Evolutionary conservation across 1,140 invertebrate genomes (phyloP), one percentile per base, ranked within the genome.

Genomic region (Drosophila miranda): DNA sequence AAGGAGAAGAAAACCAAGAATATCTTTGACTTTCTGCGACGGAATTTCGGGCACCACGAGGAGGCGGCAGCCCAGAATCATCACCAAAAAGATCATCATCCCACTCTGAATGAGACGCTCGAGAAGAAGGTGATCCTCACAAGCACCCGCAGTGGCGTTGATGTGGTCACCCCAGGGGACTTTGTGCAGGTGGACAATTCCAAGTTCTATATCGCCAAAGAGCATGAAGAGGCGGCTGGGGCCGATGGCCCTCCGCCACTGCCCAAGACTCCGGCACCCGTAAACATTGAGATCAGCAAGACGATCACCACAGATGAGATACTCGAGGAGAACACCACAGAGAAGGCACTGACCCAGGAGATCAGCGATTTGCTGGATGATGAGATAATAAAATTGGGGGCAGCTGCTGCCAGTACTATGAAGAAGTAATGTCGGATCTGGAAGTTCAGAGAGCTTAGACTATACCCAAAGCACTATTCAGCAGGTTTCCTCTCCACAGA

Each of bases 291-390:
- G 61, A 90, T 90, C 23, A 75, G 72, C 2, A 89, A 84, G 41
- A 90, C 73, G 9, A 84, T 90, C 13, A 81, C 69, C 48, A 90
- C 88, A 0, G 75, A 90, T 60, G 80, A 90, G 61, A 90, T 90
- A 26, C 45, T 90, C 0, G 89, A 89, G 54, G 75, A 88, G 48
- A 57, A 79, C 21, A 89, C 67, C 42, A 79, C 80, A 1, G 89
- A 90, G 38, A 56, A 72, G 69, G 84, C 75, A 41, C 58, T 90
- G n/a, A 89, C 60, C 11, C 69, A 88, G 51, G 90, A 91, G 66
- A 91, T 91, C 19, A 89, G 88, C 64, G 79, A 91, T 62, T 21
- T 91, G 63, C 63, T 91, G 16, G 90, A 91, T 44, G 90, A 89
- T 51, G 90, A 91, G 63, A 62, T 91, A 2, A 83, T 82, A 56